These are phyloP conservation scores for Eunapius fragilis DNA, from an alignment of 37 sponge, comb jelly and placozoan genomes.

Conservation along the genomic window DNA sequence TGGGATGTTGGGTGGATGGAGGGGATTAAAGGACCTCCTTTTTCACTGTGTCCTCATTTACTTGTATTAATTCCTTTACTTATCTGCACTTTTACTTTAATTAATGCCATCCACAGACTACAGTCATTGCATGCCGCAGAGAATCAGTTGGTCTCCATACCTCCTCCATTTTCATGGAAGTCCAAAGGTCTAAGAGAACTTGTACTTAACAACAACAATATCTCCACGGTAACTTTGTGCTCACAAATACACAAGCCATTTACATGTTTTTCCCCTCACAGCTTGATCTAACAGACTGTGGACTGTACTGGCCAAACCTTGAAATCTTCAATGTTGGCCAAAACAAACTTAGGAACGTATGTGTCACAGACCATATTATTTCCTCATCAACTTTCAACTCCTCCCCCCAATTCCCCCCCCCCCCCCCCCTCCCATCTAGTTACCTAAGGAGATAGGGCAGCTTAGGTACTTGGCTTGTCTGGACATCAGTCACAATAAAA, in stretches of 20 bases:
- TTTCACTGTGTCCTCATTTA: too few relatives aligned
- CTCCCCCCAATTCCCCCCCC: too few relatives aligned
- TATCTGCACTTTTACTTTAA: neutral
- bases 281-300: conserved; percentile 44
- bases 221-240: neutral
- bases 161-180: conserved; percentile 67
- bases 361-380: too few relatives aligned
- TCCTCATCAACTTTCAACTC: too few relatives aligned
- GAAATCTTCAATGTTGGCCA: conserved; percentile 54
- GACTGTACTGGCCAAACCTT: conserved; percentile 54
- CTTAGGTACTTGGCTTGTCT: conserved; percentile 45
- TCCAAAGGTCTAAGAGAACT: conserved; percentile 60
- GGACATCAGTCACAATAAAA: conserved; percentile 75
- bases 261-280: neutral
- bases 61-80: too few relatives aligned
- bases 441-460: conserved; percentile 64
- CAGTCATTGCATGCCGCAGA: conserved; percentile 60
- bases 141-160: conserved; percentile 65
- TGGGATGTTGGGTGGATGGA: too few relatives aligned
- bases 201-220: conserved; percentile 23
- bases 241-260: neutral
- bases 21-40: neutral
- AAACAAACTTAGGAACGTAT: conserved; percentile 57
- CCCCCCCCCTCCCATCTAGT: neutral
- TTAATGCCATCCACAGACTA: conserved; percentile 16